phyloP scores from a whole-genome alignment of 2,888 invertebrate species.

The Rapana venosa region DNA sequence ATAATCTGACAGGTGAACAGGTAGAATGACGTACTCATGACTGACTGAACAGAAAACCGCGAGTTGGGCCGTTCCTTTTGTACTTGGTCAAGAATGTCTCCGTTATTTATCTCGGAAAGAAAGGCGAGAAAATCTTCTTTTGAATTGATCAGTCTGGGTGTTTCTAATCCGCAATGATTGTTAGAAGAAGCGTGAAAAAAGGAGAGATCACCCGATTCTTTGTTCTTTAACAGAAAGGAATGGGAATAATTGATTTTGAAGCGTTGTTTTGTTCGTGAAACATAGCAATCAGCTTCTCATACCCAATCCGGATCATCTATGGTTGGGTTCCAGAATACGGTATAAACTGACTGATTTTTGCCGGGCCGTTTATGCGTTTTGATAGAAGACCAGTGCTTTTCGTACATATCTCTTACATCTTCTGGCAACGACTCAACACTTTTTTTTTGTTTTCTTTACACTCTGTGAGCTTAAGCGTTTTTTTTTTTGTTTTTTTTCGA shows the following conservation, averaged over 20 bases:
- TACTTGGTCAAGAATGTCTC: background rate
- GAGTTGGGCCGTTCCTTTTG: conserved; percentile 7
- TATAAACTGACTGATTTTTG: background rate
- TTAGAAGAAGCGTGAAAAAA: background rate
- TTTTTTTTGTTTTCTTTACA: background rate
- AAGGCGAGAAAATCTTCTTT: background rate
- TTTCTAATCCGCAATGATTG: background rate
- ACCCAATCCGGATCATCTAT: background rate
- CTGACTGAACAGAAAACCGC: background rate
- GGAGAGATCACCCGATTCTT: background rate
- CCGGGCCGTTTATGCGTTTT: background rate
- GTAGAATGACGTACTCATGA: background rate
- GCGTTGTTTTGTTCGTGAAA: background rate
- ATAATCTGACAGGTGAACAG: background rate
- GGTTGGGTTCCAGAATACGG: background rate
- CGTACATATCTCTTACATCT: background rate
- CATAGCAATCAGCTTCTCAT: background rate
- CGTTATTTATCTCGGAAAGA: background rate
- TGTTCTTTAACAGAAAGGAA: background rate
- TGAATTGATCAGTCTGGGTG: background rate
- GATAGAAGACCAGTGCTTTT: background rate
- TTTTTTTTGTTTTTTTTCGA: too few relatives aligned
- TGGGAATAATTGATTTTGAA: background rate
- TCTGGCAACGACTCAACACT: background rate
- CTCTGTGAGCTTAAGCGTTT: too few relatives aligned